Evolutionary conservation across 92 coral and sea anemone species (phyloP).

Genomic region (Actinernus sp.): DNA sequence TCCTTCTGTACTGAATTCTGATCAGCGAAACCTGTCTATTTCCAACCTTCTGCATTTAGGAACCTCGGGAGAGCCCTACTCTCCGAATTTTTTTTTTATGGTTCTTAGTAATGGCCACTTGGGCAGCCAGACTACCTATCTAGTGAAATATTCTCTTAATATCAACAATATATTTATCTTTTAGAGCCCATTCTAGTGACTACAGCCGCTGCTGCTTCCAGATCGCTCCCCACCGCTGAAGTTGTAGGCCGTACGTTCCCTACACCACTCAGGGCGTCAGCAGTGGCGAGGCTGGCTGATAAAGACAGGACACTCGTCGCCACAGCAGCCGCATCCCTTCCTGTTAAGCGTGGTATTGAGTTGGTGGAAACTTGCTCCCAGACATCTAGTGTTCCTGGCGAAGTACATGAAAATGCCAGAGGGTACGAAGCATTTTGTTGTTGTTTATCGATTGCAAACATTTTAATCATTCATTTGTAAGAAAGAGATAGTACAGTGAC

Average conservation of each 20-base stretch:
- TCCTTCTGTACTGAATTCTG: too few relatives aligned
- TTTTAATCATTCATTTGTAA: too few relatives aligned
- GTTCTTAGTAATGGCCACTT: too few relatives aligned
- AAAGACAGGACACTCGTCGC: slow-evolving; percentile 73
- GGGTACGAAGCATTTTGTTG: slow-evolving; percentile 14
- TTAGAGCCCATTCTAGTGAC: slow-evolving; percentile 3
- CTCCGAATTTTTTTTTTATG: too few relatives aligned
- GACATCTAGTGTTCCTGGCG: slow-evolving; percentile 94
- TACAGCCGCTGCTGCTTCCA: slow-evolving; percentile 41
- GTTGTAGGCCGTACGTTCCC: slow-evolving; percentile 94
- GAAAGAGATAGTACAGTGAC: too few relatives aligned
- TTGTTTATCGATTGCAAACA: not conserved
- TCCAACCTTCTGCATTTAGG: too few relatives aligned
- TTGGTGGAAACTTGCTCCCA: slow-evolving; percentile 90
- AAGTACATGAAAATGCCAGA: slow-evolving; percentile 70
- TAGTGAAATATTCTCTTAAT: too few relatives aligned
- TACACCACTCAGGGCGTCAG: slow-evolving; percentile 96
- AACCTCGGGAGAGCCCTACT: too few relatives aligned
- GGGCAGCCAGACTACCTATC: too few relatives aligned
- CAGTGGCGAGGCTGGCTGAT: slow-evolving; percentile 90
- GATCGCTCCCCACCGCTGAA: slow-evolving; percentile 48
- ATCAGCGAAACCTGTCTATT: too few relatives aligned
- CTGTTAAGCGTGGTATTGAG: slow-evolving; percentile 69
- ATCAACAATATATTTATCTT: too few relatives aligned
- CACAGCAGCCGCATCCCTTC: slow-evolving; percentile 26